Evolutionary conservation across 2,888 invertebrate species (phyloP).

Genomic region (Pheosia tremula): DNA sequence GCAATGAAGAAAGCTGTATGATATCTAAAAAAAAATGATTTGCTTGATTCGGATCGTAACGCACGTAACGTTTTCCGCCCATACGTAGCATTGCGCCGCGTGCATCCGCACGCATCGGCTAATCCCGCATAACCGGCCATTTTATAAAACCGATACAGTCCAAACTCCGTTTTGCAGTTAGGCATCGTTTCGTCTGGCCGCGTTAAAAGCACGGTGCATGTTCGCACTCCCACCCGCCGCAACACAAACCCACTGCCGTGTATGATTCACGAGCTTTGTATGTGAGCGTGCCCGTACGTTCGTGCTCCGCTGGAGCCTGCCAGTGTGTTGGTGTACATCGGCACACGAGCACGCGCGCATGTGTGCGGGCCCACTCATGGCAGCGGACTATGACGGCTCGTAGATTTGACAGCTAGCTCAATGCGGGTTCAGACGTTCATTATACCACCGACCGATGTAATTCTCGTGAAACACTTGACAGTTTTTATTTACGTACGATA

Average conservation of each 20-base stretch:
- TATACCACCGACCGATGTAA: constrained; percentile 78
- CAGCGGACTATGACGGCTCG: constrained; percentile 85
- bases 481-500: constrained; percentile 64
- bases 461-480: constrained; percentile 75
- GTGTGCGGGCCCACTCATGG: constrained; percentile 82
- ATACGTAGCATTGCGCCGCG: constrained; percentile 70
- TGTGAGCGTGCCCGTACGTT: constrained; percentile 73
- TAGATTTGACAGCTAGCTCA: constrained; percentile 86
- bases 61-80: constrained; percentile 70
- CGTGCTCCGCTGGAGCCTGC: constrained; percentile 76
- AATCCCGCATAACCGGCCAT: constrained; percentile 80
- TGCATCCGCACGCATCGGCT: constrained; percentile 81
- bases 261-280: constrained; percentile 71
- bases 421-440: constrained; percentile 84
- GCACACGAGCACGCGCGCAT: constrained; percentile 67
- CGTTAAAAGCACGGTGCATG: constrained; percentile 82
- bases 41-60: constrained; percentile 55
- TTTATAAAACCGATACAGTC: constrained; percentile 76
- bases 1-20: constrained; percentile 6
- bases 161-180: constrained; percentile 73
- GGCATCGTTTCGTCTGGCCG: constrained; percentile 82
- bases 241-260: constrained; percentile 70
- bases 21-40: constrained; percentile 49
- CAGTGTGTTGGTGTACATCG: constrained; percentile 80
- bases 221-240: constrained; percentile 83